Base-by-base conservation (phyloP, 2,113 vertebrate genomes). In the Theristicus caerulescens region DNA sequence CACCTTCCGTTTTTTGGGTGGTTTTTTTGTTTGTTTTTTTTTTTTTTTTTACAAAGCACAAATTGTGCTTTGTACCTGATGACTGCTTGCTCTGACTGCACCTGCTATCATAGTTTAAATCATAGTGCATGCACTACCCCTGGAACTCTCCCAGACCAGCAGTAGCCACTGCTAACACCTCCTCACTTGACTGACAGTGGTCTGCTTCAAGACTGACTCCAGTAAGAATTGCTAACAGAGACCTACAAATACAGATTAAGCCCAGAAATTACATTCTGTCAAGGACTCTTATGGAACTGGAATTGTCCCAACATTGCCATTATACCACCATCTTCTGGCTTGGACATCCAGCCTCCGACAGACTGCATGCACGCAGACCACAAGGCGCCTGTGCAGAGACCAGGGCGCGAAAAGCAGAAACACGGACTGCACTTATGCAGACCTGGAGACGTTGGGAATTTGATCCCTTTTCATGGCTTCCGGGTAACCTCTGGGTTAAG, bases 1-100 rank as follows among this genome's bases (percentile, higher is more conserved):
- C 21, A 42, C 4, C 5, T 32, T 58, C 22, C 73, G 7, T 13
- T 16, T 12, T 51, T 31, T 5, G 2, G 1, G 0, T 46, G 44
- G 18, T 8, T 46, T 46, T 46, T 46, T 44, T 44, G 20, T 21
- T 49, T 47, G 17, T 46, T 46, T 46, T 16, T 19, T 49, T 11
- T 4, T 22, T 49, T 27, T 27, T 38, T 47, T 31, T 66, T 8
- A 29, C 27, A 57, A 82, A 72, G 47, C 31, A 73, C 18, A 79
- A 22, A 36, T 16, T n/a, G 27, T 29, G 8, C 2, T 40, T 73
- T 70, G 4, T 29, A 49, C 13, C 7, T 36, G 15, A 38, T 29
- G 44, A 64, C 38, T 32, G 5, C 34, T 64, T 65, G 36, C 11
- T 81, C 10, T 47, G 13, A 82, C 20, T 38, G 22, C 27, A 86